Evolutionary conservation across 2,113 vertebrate species (phyloP).

Genomic region (Peucedramus taeniatus): DNA sequence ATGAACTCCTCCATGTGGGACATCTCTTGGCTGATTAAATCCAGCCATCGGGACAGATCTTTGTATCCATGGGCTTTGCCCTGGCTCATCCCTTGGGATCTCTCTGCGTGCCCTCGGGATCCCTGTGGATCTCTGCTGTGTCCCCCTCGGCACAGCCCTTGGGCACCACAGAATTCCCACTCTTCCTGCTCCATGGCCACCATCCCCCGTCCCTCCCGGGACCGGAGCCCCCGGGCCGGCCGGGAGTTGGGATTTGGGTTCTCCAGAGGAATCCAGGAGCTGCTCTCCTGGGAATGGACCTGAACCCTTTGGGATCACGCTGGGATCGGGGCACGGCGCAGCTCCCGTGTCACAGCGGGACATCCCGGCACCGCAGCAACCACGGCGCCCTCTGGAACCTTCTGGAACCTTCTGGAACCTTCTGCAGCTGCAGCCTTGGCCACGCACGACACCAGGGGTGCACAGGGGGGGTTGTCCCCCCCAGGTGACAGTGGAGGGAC

Average conservation of each 20-base stretch:
- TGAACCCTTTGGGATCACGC: fast-evolving
- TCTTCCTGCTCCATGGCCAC: neutral
- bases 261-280: neutral
- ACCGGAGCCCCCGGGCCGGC: fast-evolving
- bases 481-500: neutral
- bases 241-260: neutral
- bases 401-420: neutral
- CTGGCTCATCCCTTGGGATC: neutral
- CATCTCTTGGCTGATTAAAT: neutral
- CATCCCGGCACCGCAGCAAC: neutral
- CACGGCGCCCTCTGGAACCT: fast-evolving
- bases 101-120: neutral
- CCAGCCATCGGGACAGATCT: neutral
- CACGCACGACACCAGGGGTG: fast-evolving
- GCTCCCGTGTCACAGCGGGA: neutral
- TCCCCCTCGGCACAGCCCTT: neutral
- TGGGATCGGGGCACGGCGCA: fast-evolving
- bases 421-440: neutral
- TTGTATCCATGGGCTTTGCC: fast-evolving
- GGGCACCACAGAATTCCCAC: fast-evolving
- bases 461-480: neutral
- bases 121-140: too few relatives aligned
- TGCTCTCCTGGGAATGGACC: neutral
- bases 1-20: neutral
- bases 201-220: fast-evolving